Conservation (phyloP, 30 jellyfish, hydroid and myxozoan genomes). For the Chrysaora quinquecirrha region DNA sequence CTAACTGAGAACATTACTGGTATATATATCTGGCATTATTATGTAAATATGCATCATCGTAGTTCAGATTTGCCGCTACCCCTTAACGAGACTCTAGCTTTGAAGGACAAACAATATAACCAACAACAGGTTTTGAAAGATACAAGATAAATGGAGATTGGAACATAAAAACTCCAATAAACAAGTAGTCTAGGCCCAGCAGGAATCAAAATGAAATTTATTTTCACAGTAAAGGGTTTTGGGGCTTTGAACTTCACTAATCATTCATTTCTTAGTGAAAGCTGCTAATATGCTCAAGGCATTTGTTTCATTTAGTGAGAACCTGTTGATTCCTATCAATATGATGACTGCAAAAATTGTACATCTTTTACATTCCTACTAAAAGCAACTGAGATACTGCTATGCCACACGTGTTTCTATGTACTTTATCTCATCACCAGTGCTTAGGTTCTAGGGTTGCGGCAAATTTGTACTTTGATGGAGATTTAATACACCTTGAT, state of each 20-base stretch:
- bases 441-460: conserved; percentile 1
- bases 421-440: conserved; percentile 1
- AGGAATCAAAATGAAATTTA: background rate
- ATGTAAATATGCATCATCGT: background rate
- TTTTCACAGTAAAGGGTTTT: background rate
- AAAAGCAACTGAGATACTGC: background rate
- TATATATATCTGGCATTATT: background rate
- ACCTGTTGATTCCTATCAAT: background rate
- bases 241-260: conserved; percentile 4
- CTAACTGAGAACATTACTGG: background rate
- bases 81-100: conserved; percentile 1
- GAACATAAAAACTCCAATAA: background rate
- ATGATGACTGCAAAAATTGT: background rate
- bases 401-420: conserved; percentile 1
- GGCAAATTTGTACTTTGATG: conserved; percentile 1
- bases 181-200: conserved; percentile 6
- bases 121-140: background rate
- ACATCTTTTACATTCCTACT: background rate
- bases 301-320: background rate
- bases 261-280: background rate
- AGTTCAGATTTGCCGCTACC: conserved; percentile 1
- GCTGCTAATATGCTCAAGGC: background rate
- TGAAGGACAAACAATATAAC: background rate
- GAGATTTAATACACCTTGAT: background rate
- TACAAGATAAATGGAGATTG: background rate